phyloP scores from a whole-genome alignment of 2,888 invertebrate genomes.

The Drosophila emarginata region DNA sequence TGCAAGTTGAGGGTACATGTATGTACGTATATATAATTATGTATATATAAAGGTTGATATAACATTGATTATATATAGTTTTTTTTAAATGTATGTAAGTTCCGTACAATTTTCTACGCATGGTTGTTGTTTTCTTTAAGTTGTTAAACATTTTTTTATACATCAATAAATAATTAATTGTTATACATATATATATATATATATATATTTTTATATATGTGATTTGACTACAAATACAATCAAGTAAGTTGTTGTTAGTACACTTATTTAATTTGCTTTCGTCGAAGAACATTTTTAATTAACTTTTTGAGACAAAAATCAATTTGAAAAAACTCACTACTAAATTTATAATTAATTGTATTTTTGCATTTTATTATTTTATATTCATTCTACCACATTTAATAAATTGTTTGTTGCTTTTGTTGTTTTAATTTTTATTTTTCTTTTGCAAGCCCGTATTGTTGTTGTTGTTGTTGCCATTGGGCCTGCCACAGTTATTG shows the following conservation, averaged over 20 bases:
- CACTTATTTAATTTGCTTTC: conserved; percentile 74
- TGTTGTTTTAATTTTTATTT: conserved; percentile 22
- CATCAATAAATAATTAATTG: conserved; percentile 33
- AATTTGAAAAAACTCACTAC: conserved; percentile 66
- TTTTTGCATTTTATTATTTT: conserved; percentile 45
- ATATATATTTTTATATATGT: conserved; percentile 65
- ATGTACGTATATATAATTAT: conserved; percentile 22
- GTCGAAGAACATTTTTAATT: conserved; percentile 61
- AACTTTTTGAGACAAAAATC: conserved; percentile 57
- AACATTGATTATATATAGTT: conserved; percentile 25
- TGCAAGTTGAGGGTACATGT: conserved; percentile 5
- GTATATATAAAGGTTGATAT: conserved; percentile 16
- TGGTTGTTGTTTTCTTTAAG: conserved; percentile 61
- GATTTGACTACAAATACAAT: conserved; percentile 53
- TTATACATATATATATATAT: conserved; percentile 53
- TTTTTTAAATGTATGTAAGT: conserved; percentile 50
- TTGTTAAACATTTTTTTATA: conserved; percentile 25
- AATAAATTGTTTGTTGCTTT: conserved; percentile 17
- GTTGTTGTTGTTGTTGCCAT: conserved; percentile 42
- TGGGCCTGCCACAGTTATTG: conserved; percentile 80
- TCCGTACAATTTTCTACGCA: conserved; percentile 67
- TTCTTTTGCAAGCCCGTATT: conserved; percentile 53
- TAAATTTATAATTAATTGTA: conserved; percentile 46
- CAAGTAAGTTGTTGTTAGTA: conserved; percentile 59
- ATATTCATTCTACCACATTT: conserved; percentile 61